Base-by-base conservation (phyloP, 2,888 invertebrate species). In the Liopterus haemorrhoidalis region DNA sequence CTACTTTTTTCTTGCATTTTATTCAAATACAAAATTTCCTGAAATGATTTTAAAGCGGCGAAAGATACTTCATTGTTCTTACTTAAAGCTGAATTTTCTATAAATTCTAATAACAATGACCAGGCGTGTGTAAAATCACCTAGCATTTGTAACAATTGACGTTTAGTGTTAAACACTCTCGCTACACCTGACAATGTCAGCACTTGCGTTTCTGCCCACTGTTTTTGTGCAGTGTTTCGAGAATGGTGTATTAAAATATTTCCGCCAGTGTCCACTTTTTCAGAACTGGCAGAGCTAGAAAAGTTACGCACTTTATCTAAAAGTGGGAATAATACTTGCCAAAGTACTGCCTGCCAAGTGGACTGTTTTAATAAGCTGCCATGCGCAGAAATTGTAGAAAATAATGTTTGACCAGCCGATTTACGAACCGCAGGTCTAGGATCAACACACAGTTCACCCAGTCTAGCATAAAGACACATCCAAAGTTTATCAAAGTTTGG, bases 191-290 rank as follows among this genome's bases (percentile, higher is more conserved):
- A 89, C 9, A 93, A 67, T 0, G 91, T 90, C 49, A 92, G 67
- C 25, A 90, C 94, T 74, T 94, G 91, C 1, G 97, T 97, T 70
- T 97, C 96, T 0, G 96, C 94, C 96, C 96, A 97, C 62, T 97
- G 97, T 60, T 97, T 97, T 68, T 95, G 94, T 35, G 96, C 96
- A 0, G 99, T 99, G 67, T 99, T 97, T 46, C 99, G 77, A 1
- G 96, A 92, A 69, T 99, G 99, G 68, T 99, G 99, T 58, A 99
- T 96, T 4, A 97, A 75, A 54, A 97, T 93, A 62, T 93, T 94
- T 46, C 86, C 91, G 31, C 90, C 91, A 0, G 89, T 85, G 61
- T 92, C 91, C 35, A 92, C 91, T 63, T 87, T 88, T 59, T 82
- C 82, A 11, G 74, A 81, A 53, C 82, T 82, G 0, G 82, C 82